Evolutionary conservation across 2,113 vertebrate species (phyloP), one percentile per base, ranked within the genome.

Genomic region (Hippocampus barbouri): DNA sequence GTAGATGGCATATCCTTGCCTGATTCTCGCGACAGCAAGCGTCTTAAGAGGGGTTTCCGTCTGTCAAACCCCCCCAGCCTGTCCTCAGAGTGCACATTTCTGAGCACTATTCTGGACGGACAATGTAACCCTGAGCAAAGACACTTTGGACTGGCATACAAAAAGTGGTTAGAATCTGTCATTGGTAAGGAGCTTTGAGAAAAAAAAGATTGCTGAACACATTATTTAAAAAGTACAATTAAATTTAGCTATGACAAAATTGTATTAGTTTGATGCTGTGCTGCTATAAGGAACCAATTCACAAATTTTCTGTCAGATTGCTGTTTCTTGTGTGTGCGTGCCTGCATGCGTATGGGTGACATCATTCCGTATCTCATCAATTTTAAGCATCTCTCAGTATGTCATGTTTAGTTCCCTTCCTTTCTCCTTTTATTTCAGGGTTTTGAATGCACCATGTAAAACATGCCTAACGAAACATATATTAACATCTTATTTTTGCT

Each of bases 111-210:
- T 45, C 83, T 98, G 79, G 91, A 93, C 59, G 83, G 85, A 56
- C 95, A 94, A 77, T 89, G 91, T 66, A 92, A 92, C 63, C 84
- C 72, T 0, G 95, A 97, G 81, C 95, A 99, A 90, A 93, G 90
- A 85, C 92, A 93, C 73, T 98, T 97, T 80, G 97, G 96, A 67
- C 84, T 88, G 72, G 94, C 95, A 20, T 98, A 98, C 79, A 93
- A 85, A 72, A 98, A 96, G 88, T 99, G 97, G 97, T 89, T 99
- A 77, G 92, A 95, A 75, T 94, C 91, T 0, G 91, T 97, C 69
- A 86, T 94, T 76, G 91, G 88, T 90, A 93, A 94, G 68, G 94
- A 91, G 93, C 86, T 79, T 34, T 83, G 78, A 89, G 78, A 89
- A 71, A 63, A 27, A 43, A 15, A 53, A 43, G 51, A 47, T 63